These are phyloP conservation scores for Oreortyx pictus DNA, from an alignment of 2,797 vertebrate genomes.

Conservation along the genomic window DNA sequence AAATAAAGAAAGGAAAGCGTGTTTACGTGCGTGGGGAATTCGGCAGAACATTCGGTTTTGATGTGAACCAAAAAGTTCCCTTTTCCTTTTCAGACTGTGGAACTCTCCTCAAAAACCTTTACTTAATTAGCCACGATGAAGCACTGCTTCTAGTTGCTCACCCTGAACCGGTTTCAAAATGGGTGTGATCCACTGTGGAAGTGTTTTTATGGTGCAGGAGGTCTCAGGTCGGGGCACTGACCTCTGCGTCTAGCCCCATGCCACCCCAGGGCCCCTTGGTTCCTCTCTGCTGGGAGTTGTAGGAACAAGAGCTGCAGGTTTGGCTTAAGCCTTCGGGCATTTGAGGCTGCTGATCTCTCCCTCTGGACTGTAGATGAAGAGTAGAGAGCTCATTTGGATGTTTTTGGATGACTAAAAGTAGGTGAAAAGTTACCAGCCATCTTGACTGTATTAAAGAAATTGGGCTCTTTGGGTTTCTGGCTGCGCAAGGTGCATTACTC, in stretches of 20 bases:
- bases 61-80: neutral
- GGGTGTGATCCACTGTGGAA: neutral
- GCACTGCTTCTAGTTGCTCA: neutral
- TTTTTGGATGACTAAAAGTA: neutral
- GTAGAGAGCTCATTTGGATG: neutral
- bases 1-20: neutral
- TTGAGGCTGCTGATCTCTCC: neutral
- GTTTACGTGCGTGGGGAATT: neutral
- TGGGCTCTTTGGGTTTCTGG: neutral
- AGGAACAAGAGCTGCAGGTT: neutral
- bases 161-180: neutral
- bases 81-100: neutral
- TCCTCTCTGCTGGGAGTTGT: neutral
- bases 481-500: slow-evolving; percentile 10
- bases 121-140: neutral
- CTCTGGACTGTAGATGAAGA: neutral
- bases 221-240: neutral
- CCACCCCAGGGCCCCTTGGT: neutral
- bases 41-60: neutral
- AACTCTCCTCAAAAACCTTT: neutral
- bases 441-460: neutral
- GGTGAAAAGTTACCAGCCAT: neutral
- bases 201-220: rapidly evolving
- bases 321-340: neutral
- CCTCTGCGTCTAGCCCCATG: neutral